Percentiles rank a stretch among this genome's conserved stretches.
Evolutionary conservation across 2,113 vertebrate genomes (phyloP).

Genomic region (Osmerus eperlanus): DNA sequence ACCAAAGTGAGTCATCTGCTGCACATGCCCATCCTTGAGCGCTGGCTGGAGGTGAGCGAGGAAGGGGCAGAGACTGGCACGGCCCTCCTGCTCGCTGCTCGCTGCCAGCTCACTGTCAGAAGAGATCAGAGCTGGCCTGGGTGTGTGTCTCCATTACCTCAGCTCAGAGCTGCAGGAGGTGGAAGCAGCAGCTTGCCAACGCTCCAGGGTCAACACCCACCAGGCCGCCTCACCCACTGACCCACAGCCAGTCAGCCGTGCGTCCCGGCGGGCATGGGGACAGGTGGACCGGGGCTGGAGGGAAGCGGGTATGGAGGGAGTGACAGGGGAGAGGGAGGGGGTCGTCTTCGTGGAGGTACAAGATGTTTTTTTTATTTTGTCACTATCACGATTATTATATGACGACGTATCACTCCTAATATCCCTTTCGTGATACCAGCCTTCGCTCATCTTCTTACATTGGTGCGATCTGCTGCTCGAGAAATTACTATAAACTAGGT

Average conservation of each 20-base stretch:
- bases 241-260: slow-evolving; percentile 48
- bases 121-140: slow-evolving; percentile 38
- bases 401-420: slow-evolving; percentile 22
- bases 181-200: slow-evolving; percentile 42
- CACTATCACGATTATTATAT: slow-evolving; percentile 9
- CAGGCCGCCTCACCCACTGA: slow-evolving; percentile 45
- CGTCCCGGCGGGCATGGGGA: slow-evolving; percentile 18
- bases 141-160: slow-evolving; percentile 42
- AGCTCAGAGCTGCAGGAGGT: slow-evolving; percentile 13
- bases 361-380: slow-evolving; percentile 19
- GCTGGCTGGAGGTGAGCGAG: slow-evolving; percentile 18
- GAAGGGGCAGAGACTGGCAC: slow-evolving; percentile 30
- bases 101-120: slow-evolving; percentile 50
- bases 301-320: not conserved
- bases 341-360: not conserved
- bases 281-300: slow-evolving; percentile 13
- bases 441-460: not conserved
- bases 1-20: not conserved
- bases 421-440: slow-evolving; percentile 3
- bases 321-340: slow-evolving; percentile 14
- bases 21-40: slow-evolving; percentile 20
- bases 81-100: slow-evolving; percentile 10
- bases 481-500: slow-evolving; percentile 23
- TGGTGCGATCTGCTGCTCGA: not conserved
- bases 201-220: slow-evolving; percentile 37